Evolutionary conservation across 2,797 vertebrate species (phyloP), one percentile per base, ranked within the genome.

Genomic region (Muscicapa comitata): DNA sequence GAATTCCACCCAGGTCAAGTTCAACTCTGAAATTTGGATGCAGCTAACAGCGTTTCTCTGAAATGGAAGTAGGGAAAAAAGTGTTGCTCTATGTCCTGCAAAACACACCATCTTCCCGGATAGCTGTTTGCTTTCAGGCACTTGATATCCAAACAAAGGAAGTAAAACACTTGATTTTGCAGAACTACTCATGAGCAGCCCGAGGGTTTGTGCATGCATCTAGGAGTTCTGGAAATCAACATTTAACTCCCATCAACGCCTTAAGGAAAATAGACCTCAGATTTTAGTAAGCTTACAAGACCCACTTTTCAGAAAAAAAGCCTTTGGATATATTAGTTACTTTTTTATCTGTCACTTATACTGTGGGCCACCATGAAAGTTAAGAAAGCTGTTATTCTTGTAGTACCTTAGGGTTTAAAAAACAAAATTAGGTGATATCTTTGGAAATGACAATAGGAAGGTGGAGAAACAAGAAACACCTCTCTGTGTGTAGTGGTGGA

Each of bases 121-220:
- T 93, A 68, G 38, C 45, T 79, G 21, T 63, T 95, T 76, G 71
- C 86, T 93, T 87, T 38, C 65, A 94, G 67, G 53, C 67, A 45
- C 53, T 88, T 83, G 55, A 40, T 66, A 65, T 61, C 57, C 57
- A 73, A 78, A 73, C n/a, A 72, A 42, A 92, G 47, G 62, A 81
- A 92, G 70, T 38, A 29, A 90, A 88, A 86, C 17, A 50, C 54
- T 58, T 88, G 58, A 33, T 78, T 53, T 86, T 66, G 35, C 58
- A 81, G 62, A 92, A 84, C 35, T 65, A 26, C n/a, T 81, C 58
- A 47, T 0, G 1, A 68, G 79, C 2, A n/a, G 62, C 58, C 37
- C 58, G 66, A 70, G 73, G 90, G 45, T 80, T 57, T 79, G 61
- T 53, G 47, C 8, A 0, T 65, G 35, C 47, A 70, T 80, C 31